A percentile compares a stretch with the other conserved stretches of the same genome.
Evolutionary conservation across 2,113 vertebrate species (phyloP).

Genomic region (Nothocercus nigrocapillus): DNA sequence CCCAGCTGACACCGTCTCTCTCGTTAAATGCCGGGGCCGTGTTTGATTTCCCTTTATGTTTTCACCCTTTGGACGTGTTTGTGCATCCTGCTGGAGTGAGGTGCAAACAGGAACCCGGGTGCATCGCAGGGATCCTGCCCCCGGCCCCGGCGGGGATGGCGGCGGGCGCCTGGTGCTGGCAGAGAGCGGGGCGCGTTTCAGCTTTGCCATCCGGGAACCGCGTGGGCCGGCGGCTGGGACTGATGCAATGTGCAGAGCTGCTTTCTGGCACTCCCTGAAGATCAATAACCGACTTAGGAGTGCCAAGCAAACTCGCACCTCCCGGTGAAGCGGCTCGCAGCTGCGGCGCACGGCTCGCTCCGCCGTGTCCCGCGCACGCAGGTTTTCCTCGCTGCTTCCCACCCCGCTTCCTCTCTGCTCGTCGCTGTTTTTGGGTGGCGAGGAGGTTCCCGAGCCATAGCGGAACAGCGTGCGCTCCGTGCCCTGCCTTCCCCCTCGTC

Average conservation of each 20-base stretch:
- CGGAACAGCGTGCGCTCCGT: accelerated
- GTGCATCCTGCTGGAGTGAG: background rate
- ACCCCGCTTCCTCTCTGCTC: background rate
- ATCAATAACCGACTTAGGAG: conserved; percentile 63
- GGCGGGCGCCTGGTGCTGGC: background rate
- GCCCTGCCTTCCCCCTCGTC: background rate
- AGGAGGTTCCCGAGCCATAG: background rate
- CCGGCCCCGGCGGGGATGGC: background rate
- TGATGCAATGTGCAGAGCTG: conserved; percentile 47
- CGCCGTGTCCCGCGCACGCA: accelerated
- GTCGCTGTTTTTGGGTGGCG: background rate
- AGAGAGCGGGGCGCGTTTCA: background rate
- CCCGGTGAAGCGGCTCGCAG: too few species aligned
- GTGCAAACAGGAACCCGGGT: background rate
- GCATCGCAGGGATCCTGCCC: background rate
- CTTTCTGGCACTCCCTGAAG: conserved; percentile 60
- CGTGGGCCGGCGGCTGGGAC: background rate
- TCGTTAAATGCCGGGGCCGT: accelerated
- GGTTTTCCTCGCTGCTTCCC: background rate
- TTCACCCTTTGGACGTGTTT: background rate
- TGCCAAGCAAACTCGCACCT: too few species aligned
- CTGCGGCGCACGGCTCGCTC: background rate
- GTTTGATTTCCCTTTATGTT: background rate
- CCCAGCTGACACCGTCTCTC: background rate
- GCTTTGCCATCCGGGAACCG: conserved; percentile 14